Base-by-base conservation (phyloP, 2,113 vertebrate species). In the Mormyrus iriodes region DNA sequence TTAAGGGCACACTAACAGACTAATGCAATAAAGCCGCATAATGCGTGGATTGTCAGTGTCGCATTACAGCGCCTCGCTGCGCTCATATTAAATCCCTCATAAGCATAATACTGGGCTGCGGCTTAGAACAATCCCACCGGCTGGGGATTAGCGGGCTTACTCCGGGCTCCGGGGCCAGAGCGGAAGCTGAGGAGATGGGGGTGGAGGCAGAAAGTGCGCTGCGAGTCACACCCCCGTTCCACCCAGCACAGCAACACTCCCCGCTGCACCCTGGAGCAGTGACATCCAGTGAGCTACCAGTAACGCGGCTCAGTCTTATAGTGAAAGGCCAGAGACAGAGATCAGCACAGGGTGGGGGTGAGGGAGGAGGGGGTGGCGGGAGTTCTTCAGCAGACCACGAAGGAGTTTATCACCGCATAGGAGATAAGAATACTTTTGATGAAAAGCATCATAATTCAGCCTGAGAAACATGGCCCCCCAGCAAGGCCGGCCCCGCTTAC, bases 111-210 rank as follows among this genome's bases (percentile, higher is more conserved):
- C 92, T 92, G 93, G 89, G 92, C 92, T 92, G 86, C 44, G 93
- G 93, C 90, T 94, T 93, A 94, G 90, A 93, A 94, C 94, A 94
- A 95, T 92, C 94, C 93, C 53, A 89, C 24, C 92, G 94, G 93
- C 91, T 92, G 88, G 88, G 95, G 94, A 95, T 95, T 94, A 95
- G 91, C 90, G 91, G 88, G 88, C 92, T 93, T 94, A 93, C 94
- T 94, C 94, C 92, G 91, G 91, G 89, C 92, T 82, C 88, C 79
- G 83, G 91, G 93, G 90, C 88, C 46, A 90, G 39, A 48, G 86
- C 90, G 89, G 46, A 88, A 90, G 85, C 51, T 31, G 35, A 46
- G 55, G 13, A 15, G 4, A 6, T 21, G 7, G 46, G 31, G 49
- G 7, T 0, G 35, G 19, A 4, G 55, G 1, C 13, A 55, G 15